Evolutionary conservation across 1,140 invertebrate species (phyloP).

Genomic region (Lucilia cuprina): DNA sequence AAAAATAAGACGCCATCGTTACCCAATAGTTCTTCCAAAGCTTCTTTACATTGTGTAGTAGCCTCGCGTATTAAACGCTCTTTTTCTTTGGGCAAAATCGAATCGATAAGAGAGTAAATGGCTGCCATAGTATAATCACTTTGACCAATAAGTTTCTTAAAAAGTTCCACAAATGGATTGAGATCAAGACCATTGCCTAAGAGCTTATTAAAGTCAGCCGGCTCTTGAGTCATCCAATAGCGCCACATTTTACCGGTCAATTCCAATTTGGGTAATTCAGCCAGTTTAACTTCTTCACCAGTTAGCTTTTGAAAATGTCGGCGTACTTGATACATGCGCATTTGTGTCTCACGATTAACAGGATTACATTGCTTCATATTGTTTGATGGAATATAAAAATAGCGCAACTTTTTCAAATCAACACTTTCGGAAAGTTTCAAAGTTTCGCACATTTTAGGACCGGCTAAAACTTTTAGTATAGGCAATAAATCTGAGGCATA

Average conservation of each 20-base stretch:
- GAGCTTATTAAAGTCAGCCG: conserved; percentile 68
- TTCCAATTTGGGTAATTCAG: conserved; percentile 68
- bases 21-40: conserved; percentile 74
- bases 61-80: conserved; percentile 69
- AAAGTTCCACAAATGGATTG: conserved; percentile 66
- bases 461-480: conserved; percentile 67
- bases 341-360: conserved; percentile 73
- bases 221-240: conserved; percentile 77
- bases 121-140: conserved; percentile 72
- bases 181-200: conserved; percentile 70
- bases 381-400: conserved; percentile 80
- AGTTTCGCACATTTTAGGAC: conserved; percentile 48
- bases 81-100: conserved; percentile 70
- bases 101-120: conserved; percentile 72
- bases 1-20: conserved; percentile 85
- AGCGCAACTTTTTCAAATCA: conserved; percentile 73
- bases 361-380: conserved; percentile 74
- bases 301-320: conserved; percentile 48
- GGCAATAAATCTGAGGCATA: conserved; percentile 78
- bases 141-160: conserved; percentile 67
- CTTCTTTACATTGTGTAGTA: conserved; percentile 68
- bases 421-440: conserved; percentile 66
- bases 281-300: conserved; percentile 50
- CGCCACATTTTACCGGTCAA: conserved; percentile 74
- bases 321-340: conserved; percentile 67